Percentiles rank a stretch among this genome's conserved stretches.
Conservation (phyloP, 2,113 vertebrate genomes). For the Sinocyclocheilus maitianheensis region DNA sequence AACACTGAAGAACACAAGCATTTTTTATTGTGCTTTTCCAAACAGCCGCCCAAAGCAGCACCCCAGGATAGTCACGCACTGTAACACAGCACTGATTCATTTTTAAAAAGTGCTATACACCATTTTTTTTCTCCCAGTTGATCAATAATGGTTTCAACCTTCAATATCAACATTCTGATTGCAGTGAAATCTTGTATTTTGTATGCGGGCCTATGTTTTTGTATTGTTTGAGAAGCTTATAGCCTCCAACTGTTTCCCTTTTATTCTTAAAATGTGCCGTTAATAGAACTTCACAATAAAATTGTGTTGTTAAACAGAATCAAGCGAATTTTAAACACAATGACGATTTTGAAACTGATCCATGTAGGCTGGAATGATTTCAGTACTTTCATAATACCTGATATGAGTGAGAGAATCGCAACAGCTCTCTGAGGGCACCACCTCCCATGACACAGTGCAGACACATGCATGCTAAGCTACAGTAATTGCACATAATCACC, state of each 20-base stretch:
- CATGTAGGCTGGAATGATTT: constrained; percentile 74
- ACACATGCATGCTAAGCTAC: constrained; percentile 76
- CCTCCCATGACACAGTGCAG: constrained; percentile 67
- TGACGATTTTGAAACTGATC: constrained; percentile 54
- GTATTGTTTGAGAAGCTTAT: neutral
- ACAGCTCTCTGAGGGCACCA: constrained; percentile 34
- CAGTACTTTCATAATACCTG: constrained; percentile 75
- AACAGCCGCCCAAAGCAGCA: constrained; percentile 14
- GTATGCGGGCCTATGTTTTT: neutral
- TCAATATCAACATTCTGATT: constrained; percentile 27
- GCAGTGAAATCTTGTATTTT: constrained; percentile 27
- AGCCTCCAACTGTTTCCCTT: neutral
- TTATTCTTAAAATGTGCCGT: neutral
- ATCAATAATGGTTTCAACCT: constrained; percentile 29
- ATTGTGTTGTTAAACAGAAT: constrained; percentile 9
- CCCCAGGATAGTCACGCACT: constrained; percentile 19
- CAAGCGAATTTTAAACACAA: constrained; percentile 63
- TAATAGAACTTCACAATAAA: constrained; percentile 42
- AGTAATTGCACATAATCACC: constrained; percentile 79
- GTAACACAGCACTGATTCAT: constrained; percentile 39
- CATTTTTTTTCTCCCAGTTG: constrained; percentile 4
- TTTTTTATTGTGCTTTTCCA: constrained; percentile 52
- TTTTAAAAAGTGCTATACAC: constrained; percentile 46
- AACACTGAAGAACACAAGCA: constrained; percentile 65
- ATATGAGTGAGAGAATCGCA: constrained; percentile 66